Evolutionary conservation across 2,113 vertebrate species (phyloP).

Genomic region (Vulpes ferrilata): DNA sequence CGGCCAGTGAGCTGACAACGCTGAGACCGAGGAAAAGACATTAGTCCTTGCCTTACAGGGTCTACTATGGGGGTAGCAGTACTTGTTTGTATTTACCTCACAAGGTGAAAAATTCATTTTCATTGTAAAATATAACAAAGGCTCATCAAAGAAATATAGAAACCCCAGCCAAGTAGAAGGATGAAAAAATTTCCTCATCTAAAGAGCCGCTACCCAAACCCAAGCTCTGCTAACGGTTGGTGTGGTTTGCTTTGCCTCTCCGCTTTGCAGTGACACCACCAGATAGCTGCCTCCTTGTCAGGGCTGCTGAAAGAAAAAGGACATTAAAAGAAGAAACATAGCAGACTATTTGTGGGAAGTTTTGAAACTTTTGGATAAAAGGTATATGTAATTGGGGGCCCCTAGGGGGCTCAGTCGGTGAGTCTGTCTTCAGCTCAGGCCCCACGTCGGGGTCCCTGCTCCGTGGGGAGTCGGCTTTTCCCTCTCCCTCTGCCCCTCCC

Average conservation of each 20-base stretch:
- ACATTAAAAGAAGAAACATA: background rate
- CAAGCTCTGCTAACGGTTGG: background rate
- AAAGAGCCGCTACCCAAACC: background rate
- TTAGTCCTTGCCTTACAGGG: background rate
- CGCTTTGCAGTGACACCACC: background rate
- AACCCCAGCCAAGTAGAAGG: background rate
- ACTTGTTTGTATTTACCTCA: background rate
- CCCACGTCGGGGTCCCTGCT: too few species aligned
- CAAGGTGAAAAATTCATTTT: slow-evolving; percentile 1
- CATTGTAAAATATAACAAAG: background rate
- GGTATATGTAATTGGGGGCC: background rate
- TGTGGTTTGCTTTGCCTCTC: background rate
- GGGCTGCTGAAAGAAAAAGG: background rate
- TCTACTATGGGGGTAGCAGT: background rate
- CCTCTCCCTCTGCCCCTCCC: too few species aligned
- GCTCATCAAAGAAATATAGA: background rate
- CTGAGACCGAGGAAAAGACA: background rate
- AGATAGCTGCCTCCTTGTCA: background rate
- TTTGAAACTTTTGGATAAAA: slow-evolving; percentile 1
- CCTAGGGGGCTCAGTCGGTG: too few species aligned
- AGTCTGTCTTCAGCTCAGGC: too few species aligned
- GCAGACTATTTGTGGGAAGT: background rate
- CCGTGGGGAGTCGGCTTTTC: too few species aligned
- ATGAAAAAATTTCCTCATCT: background rate
- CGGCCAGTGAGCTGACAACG: background rate